Percentiles rank a stretch among this genome's conserved stretches.
phyloP scores from a whole-genome alignment of 2,797 vertebrate genomes.

The Coreius guichenoti region DNA sequence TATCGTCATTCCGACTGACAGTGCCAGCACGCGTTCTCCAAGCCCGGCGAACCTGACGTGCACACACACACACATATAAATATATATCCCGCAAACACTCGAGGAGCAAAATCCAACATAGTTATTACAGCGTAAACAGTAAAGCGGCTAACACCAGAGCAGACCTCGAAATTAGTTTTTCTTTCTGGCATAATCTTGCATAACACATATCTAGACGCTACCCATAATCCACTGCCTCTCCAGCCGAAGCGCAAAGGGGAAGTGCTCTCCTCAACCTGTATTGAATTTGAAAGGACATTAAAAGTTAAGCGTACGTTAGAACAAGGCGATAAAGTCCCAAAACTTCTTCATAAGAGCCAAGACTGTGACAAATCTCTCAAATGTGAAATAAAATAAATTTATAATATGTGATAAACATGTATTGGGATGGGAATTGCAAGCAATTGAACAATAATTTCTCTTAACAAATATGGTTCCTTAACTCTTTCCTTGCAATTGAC shows the following conservation, averaged over 20 bases:
- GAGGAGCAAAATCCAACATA: slow-evolving; percentile 40
- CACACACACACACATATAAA: slow-evolving; percentile 22
- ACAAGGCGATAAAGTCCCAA: slow-evolving; percentile 2
- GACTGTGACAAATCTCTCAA: not conserved
- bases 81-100: slow-evolving; percentile 24
- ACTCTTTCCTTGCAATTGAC: not conserved
- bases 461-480: not conserved
- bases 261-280: slow-evolving; percentile 4
- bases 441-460: not conserved
- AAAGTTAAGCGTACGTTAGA: not conserved
- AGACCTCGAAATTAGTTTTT: slow-evolving; percentile 52
- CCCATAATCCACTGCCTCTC: slow-evolving; percentile 44
- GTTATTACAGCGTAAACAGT: slow-evolving; percentile 51
- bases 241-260: slow-evolving; percentile 6
- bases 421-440: not conserved
- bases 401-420: not conserved
- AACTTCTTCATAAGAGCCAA: not conserved
- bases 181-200: slow-evolving; percentile 43
- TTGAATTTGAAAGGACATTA: slow-evolving; percentile 22
- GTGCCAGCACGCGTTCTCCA: slow-evolving; percentile 53
- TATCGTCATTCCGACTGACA: slow-evolving; percentile 65
- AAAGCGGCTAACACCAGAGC: slow-evolving; percentile 41
- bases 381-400: not conserved
- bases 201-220: slow-evolving; percentile 36
- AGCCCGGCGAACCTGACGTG: slow-evolving; percentile 33